Evolutionary conservation across 2,113 vertebrate genomes (phyloP), one percentile per base, ranked within the genome.

Genomic region (Micronisus gabar): DNA sequence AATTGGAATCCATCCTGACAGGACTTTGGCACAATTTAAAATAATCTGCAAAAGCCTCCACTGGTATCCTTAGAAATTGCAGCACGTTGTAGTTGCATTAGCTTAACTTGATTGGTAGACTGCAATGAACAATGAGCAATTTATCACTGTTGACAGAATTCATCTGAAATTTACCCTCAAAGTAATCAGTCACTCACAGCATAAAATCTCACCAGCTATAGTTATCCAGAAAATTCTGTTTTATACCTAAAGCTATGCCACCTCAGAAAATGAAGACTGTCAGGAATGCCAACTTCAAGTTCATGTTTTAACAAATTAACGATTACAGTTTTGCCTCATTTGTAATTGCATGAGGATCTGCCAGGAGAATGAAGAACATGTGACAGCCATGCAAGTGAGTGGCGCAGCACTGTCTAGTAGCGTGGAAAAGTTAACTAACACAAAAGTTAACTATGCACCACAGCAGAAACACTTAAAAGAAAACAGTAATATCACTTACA

Each of bases 91-190:
- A 84, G 29, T 41, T 91, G 45, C 29, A 94, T 83, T 74, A 94
- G 34, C n/a, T 92, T 63, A 89, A 81, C 68, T 71, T 79, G 68
- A 86, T 2, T 78, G 61, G 65, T 86, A 93, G 72, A 86, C 47
- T 63, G 76, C 55, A 86, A 86, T 1, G 2, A 85, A 95, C 63
- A 86, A 76, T 40, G 41, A 86, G n/a, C 53, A 88, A 91, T 89
- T 92, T 80, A 93, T 92, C 79, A 92, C 2, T 53, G 58, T 13
- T 86, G 93, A 93, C 70, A 95, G 83, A 81, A 92, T 71, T 84
- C 1, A 93, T 62, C n/a, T 40, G 86, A 91, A 95, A 90, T 90
- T 75, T 86, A 91, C 65, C 72, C 50, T 91, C n/a, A 53, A 81
- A 84, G 53, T 76, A 82, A 92, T 96, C 63, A 81, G 48, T 92